Base-by-base conservation (phyloP, 1,140 invertebrate genomes). In the Zaprionus ornatus region DNA sequence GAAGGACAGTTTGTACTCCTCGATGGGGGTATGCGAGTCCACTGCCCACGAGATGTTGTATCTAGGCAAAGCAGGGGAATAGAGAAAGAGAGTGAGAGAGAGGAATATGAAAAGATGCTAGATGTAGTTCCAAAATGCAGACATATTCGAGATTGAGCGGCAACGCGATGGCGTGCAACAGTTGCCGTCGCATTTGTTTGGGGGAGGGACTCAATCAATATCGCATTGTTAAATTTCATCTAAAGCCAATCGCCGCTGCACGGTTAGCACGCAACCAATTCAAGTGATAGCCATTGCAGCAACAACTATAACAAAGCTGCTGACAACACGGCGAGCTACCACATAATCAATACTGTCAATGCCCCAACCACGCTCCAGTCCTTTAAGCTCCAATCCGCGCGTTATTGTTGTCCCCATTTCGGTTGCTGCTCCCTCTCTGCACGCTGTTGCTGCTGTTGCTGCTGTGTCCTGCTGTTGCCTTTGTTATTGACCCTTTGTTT, bases 31-130 rank as follows among this genome's bases (percentile, higher is more conserved):
- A 76, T 94, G 94, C 61, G 95, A 95, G 74, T 95, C 94, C 3
- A 95, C 95, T 25, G 94, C 92, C 95, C 95, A 96, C 19, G 95
- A 95, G 71, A 95, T 94, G 81, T 95, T 95, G 91, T 95, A 96
- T 78, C 94, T 93, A 57, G 9, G 65, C 29, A 69, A 69, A 12
- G 9, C 10, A 12, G 48, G 40, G 12, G 12, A 29, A 42, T 37
- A 62, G 23, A 40, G 1, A 7, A 19, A 55, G 3, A 56, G 17
- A 27, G n/a, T 27, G 4, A 50, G 45, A 50, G 21, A 64, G 21
- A 55, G 29, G 35, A 48, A 50, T 27, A 27, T 42, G 40, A 17
- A 42, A 7, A 37, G 12, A 15, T 37, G 35, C 35, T 4, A 37
- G 29, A 32, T 32, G 35, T 37, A 15, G 35, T 15, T 3, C 35